Conservation (phyloP, 2,797 vertebrate species). For the Sciaenops ocellatus region DNA sequence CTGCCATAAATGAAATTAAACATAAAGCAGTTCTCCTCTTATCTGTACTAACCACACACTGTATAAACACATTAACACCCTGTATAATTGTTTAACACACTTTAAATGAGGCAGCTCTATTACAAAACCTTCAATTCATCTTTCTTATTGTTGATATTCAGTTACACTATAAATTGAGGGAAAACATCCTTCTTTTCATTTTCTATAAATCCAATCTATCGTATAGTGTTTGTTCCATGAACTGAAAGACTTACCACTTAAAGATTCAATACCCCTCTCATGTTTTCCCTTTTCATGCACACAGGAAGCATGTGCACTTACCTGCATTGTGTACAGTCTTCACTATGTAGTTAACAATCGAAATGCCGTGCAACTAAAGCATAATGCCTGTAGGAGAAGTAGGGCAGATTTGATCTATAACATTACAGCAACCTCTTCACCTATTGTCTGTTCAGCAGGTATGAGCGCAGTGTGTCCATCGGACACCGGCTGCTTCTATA, state of each 20-base stretch:
- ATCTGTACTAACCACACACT: no score
- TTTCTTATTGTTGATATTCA: background rate
- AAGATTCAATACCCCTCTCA: constrained; percentile 10
- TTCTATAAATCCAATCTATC: background rate
- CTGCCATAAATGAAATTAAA: background rate
- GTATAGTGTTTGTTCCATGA: background rate
- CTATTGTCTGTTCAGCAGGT: constrained; percentile 21
- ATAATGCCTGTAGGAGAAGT: constrained; percentile 24
- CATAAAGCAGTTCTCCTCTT: background rate
- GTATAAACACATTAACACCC: background rate
- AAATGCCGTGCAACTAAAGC: constrained; percentile 9
- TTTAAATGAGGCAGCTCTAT: background rate
- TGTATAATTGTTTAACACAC: background rate
- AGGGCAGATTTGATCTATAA: constrained; percentile 46
- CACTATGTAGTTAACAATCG: background rate
- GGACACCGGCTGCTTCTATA: constrained; percentile 10
- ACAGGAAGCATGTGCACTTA: background rate
- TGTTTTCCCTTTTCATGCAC: constrained; percentile 3
- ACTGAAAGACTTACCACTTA: no score
- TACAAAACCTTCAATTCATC: background rate
- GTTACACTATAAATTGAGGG: background rate
- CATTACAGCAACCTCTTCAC: constrained; percentile 20
- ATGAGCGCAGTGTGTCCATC: constrained; percentile 5
- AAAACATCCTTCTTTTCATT: background rate
- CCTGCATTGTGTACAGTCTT: background rate